These are phyloP conservation scores for Leptinotarsa texana DNA, from an alignment of 1,140 invertebrate species.

Conservation along the genomic window DNA sequence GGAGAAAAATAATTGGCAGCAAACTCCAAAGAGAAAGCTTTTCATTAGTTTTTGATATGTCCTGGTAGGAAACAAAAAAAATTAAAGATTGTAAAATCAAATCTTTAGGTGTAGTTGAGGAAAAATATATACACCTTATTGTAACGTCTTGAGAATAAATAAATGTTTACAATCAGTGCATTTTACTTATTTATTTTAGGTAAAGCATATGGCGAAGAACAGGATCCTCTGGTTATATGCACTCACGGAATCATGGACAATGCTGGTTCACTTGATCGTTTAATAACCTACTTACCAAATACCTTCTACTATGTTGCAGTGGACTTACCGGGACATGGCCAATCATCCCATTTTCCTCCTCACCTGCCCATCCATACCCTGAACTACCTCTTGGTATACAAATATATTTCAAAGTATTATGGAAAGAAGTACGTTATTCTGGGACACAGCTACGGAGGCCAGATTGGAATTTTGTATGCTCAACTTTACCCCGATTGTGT, in stretches of 20 bases:
- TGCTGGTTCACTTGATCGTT: conserved; percentile 66
- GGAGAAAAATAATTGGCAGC: background rate
- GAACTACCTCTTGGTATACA: conserved; percentile 59
- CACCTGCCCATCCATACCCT: conserved; percentile 58
- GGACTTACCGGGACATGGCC: conserved; percentile 73
- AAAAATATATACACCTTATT: background rate
- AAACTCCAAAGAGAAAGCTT: background rate
- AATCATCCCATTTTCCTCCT: conserved; percentile 64
- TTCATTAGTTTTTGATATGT: background rate
- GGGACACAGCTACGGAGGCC: conserved; percentile 65
- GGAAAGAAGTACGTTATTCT: conserved; percentile 56
- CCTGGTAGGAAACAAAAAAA: background rate
- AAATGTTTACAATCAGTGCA: background rate
- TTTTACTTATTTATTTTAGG: conserved; percentile 54
- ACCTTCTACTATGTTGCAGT: conserved; percentile 66
- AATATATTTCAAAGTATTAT: conserved; percentile 61
- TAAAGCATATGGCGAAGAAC: conserved; percentile 66
- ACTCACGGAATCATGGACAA: conserved; percentile 71
- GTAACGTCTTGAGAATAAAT: background rate
- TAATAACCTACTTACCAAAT: conserved; percentile 64
- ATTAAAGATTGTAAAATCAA: no score
- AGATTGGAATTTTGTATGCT: conserved; percentile 56
- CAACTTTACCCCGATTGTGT: conserved; percentile 60
- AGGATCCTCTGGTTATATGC: conserved; percentile 60
- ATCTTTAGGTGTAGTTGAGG: no score